Base-by-base conservation (phyloP, 2,797 vertebrate genomes). In the Eulemur rubriventer region DNA sequence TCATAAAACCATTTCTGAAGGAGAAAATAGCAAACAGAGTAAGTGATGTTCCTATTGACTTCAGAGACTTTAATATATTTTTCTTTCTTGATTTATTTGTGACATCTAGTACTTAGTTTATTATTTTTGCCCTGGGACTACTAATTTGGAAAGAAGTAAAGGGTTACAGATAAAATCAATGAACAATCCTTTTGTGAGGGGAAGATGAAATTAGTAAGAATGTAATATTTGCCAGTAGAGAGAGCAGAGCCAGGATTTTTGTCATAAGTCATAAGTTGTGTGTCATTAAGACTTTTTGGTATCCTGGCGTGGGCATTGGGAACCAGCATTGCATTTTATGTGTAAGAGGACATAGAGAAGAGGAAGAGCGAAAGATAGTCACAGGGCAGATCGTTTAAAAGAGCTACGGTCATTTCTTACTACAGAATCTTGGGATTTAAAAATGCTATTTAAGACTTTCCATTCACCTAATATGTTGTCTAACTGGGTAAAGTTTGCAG, bases 1-100 rank as follows among this genome's bases (percentile, higher is more conserved):
- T 99, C 97, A 99, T 99, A 97, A 99, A 99, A 97, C 99, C 99
- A 35, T 99, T 99, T 98, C 98, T 99, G 98, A 99, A 99, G 98
- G 99, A 99, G 98, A 99, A 99, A 98, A 99, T 99, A 98, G 99
- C 99, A 72, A 99, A 99, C 96, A 99, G 99, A 99, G 99, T 99
- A 99, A 99, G 99, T 98, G 91, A 93, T 63, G n/a, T 33, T 75
- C 57, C 75, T 70, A 1, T 30, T 73, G 17, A 48, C 35, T 79
- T 89, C 30, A 72, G 24, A 52, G 65, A n/a, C 41, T 79, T 89
- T 26, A 10, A 55, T 41, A 33, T 69, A 72, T 59, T 84, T 65
- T 57, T 22, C 33, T 70, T 5, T 12, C 14, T 79, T 61, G 8
- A 41, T 86, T 88, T 80, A 48, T 75, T 85, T 73, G 18, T 92